Evolutionary conservation across 2,113 vertebrate species (phyloP).

Genomic region (Lepus europaeus): DNA sequence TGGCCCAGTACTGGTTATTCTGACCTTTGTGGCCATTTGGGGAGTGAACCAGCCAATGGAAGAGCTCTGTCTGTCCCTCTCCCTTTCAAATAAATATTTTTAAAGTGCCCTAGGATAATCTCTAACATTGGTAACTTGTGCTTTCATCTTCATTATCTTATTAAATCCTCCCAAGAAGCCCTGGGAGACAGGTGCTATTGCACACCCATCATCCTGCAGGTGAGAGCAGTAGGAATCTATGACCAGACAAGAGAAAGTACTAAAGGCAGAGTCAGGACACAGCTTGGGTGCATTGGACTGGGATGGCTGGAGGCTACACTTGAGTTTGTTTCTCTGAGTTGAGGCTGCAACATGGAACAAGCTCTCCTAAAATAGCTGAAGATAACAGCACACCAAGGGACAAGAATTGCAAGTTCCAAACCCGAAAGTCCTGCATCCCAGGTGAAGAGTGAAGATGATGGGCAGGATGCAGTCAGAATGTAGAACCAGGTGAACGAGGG

Average conservation of each 20-base stretch:
- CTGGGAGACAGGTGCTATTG: background rate
- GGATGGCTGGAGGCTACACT: background rate
- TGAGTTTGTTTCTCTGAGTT: background rate
- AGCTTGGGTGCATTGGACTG: too few species aligned
- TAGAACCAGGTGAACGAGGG: too few species aligned
- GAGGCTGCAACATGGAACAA: background rate
- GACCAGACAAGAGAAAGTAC: background rate
- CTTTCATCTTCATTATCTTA: background rate
- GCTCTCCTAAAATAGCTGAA: background rate
- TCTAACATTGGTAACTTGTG: background rate
- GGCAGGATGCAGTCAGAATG: accelerated
- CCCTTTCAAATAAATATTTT: too few species aligned
- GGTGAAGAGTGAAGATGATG: background rate
- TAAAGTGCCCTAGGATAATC: background rate
- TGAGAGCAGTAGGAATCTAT: too few species aligned
- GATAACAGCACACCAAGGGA: too few species aligned
- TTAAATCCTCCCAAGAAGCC: background rate
- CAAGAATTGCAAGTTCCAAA: background rate
- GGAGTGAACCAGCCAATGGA: too few species aligned
- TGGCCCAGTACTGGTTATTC: too few species aligned
- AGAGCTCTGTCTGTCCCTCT: too few species aligned
- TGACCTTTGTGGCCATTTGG: too few species aligned
- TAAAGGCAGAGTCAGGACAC: background rate
- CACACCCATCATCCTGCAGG: too few species aligned
- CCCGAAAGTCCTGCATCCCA: background rate